phyloP scores from a whole-genome alignment of 2,113 vertebrate species.

The Psephotus haematonotus region DNA sequence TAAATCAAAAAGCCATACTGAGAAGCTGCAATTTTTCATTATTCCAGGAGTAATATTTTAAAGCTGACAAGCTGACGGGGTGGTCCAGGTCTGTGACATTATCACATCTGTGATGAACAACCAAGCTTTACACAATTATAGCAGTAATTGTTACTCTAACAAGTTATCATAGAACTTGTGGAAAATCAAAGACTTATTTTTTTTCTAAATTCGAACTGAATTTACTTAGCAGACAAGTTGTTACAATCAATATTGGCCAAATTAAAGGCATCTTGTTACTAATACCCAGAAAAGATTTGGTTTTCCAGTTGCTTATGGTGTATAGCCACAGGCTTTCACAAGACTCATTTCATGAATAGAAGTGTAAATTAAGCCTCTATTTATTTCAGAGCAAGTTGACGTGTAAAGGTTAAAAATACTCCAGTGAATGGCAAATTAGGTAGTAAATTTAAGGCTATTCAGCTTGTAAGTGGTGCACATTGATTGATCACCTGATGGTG shows the following conservation, averaged over 20 bases:
- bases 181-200: background rate
- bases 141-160: background rate
- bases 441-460: background rate
- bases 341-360: background rate
- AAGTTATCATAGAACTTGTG: background rate
- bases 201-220: background rate
- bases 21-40: slow-evolving; percentile 73
- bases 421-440: background rate
- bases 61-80: slow-evolving; percentile 57
- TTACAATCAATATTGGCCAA: background rate
- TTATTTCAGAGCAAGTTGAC: background rate
- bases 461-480: background rate
- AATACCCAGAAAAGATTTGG: background rate
- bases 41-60: slow-evolving; percentile 69
- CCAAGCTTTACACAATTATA: background rate
- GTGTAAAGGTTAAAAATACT: background rate
- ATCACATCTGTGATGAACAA: slow-evolving; percentile 46
- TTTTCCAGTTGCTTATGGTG: background rate
- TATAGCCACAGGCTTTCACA: background rate
- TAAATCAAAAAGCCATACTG: slow-evolving; percentile 74
- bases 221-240: background rate
- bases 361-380: background rate
- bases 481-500: background rate
- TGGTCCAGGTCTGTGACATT: slow-evolving; percentile 54
- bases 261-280: background rate